A percentile compares a stretch with the other conserved stretches of the same genome.
These are phyloP conservation scores for Semaprochilodus insignis DNA, from an alignment of 2,797 vertebrate genomes.

Conservation along the genomic window DNA sequence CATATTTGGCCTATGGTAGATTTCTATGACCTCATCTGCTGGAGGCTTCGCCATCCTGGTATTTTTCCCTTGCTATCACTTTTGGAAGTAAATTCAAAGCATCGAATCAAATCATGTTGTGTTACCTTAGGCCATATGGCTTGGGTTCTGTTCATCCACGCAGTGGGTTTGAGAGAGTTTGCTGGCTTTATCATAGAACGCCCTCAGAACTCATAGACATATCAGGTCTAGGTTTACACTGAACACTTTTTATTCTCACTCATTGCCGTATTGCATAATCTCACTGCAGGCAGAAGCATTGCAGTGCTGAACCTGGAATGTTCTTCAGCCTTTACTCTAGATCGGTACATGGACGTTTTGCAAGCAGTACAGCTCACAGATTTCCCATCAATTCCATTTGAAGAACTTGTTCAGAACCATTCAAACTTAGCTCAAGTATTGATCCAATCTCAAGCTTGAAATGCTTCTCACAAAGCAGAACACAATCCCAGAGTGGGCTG, in stretches of 20 bases:
- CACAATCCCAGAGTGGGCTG: background rate
- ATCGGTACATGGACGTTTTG: background rate
- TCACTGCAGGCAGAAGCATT: background rate
- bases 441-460: conserved; percentile 18
- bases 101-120: conserved; percentile 5
- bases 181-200: background rate
- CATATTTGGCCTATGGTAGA: conserved; percentile 26
- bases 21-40: conserved; percentile 20
- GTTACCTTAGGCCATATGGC: background rate
- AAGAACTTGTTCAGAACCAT: conserved; percentile 5
- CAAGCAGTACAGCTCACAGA: background rate
- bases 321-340: background rate
- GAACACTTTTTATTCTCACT: background rate
- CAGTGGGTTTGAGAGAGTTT: background rate
- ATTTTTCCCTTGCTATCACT: background rate
- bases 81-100: background rate
- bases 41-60: background rate
- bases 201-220: background rate
- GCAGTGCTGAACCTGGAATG: background rate
- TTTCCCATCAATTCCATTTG: background rate
- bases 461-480: background rate
- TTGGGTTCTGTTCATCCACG: background rate
- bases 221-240: background rate
- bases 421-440: background rate
- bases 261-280: background rate